Evolutionary conservation across 2,888 invertebrate species (phyloP).

Genomic region (Eupeodes latifasciatus): DNA sequence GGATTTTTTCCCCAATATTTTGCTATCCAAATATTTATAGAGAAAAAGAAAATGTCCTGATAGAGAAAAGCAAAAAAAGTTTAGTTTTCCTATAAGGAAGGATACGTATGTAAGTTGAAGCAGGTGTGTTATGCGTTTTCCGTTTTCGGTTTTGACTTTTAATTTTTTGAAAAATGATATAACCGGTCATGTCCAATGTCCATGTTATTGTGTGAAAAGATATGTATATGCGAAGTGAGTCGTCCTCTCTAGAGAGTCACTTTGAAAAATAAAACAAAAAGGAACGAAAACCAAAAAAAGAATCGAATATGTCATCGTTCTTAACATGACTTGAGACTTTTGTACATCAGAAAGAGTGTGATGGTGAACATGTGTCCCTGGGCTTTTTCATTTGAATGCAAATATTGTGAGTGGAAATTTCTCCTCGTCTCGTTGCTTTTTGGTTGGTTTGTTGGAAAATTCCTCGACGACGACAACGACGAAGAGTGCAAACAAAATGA

Average conservation of each 20-base stretch:
- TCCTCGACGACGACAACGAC: neutral
- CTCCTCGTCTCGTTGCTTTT: neutral
- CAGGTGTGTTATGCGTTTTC: slow-evolving; percentile 44
- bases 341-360: neutral
- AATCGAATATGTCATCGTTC: slow-evolving; percentile 38
- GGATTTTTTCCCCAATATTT: slow-evolving; percentile 20
- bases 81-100: neutral
- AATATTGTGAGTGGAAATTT: slow-evolving; percentile 36
- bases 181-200: slow-evolving; percentile 33
- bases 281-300: neutral
- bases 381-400: slow-evolving; percentile 58
- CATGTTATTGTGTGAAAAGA: neutral
- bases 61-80: slow-evolving; percentile 23
- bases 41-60: neutral
- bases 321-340: slow-evolving; percentile 50
- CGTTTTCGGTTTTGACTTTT: slow-evolving; percentile 24
- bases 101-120: neutral
- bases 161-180: slow-evolving; percentile 24
- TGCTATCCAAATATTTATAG: neutral
- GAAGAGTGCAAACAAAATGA: slow-evolving; percentile 19
- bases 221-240: neutral
- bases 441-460: neutral
- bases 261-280: neutral
- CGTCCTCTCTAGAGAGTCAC: neutral
- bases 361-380: neutral